Evolutionary conservation across 2,113 vertebrate genomes (phyloP).

Genomic region (Callionymus lyra): DNA sequence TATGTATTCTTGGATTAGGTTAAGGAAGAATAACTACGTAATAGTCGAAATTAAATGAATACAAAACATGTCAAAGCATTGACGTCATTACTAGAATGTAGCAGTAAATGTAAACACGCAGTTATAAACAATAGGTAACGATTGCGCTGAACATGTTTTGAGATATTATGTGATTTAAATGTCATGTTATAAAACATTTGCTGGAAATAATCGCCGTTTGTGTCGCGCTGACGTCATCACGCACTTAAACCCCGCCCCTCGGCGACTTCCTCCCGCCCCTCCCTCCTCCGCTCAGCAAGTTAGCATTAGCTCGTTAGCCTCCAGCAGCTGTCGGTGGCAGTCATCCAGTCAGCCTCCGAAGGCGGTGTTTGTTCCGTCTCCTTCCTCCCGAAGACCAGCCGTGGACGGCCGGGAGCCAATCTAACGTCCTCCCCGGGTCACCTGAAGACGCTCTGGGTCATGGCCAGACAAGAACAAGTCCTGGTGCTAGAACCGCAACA

Average conservation of each 20-base stretch:
- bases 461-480: constrained; percentile 83
- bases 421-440: constrained; percentile 8
- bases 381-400: not conserved
- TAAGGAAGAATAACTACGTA: too few relatives aligned
- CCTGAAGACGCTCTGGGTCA: constrained; percentile 61
- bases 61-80: too few relatives aligned
- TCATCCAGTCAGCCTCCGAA: constrained; percentile 24
- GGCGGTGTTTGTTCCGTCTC: constrained; percentile 3
- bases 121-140: too few relatives aligned
- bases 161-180: too few relatives aligned
- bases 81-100: too few relatives aligned
- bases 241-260: constrained; percentile 1
- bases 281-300: constrained; percentile 21
- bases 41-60: too few relatives aligned
- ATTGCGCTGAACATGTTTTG: too few relatives aligned
- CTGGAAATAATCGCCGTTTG: too few relatives aligned
- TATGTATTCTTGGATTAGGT: too few relatives aligned
- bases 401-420: constrained; percentile 17
- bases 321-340: constrained; percentile 50
- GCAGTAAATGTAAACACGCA: too few relatives aligned
- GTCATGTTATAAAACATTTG: too few relatives aligned
- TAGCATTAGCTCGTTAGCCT: constrained; percentile 42
- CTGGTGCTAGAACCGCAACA: constrained; percentile 80
- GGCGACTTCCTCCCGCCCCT: constrained; percentile 1
- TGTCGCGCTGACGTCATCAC: not conserved